phyloP scores from a whole-genome alignment of 2,888 invertebrate species.

The Thecocarcelia acutangulata region DNA sequence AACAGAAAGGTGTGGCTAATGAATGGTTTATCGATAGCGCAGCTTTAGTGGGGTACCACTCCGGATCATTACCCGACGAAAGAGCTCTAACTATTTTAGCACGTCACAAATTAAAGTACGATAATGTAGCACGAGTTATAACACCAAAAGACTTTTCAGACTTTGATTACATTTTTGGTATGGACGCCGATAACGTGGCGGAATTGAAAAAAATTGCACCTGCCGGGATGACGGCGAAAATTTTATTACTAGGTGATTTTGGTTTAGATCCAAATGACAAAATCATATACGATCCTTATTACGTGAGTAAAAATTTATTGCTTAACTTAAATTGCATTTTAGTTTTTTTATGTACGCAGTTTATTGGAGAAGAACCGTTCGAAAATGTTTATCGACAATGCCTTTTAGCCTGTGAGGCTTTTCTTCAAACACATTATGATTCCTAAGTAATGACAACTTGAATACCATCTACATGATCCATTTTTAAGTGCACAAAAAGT shows the following conservation, averaged over 20 bases:
- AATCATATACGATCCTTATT: constrained; percentile 67
- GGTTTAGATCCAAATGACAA: constrained; percentile 84
- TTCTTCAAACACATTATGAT: constrained; percentile 81
- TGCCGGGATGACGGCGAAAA: constrained; percentile 84
- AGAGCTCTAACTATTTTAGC: constrained; percentile 63
- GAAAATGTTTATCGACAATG: constrained; percentile 89
- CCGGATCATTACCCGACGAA: constrained; percentile 90
- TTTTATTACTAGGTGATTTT: constrained; percentile 90
- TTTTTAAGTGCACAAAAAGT: not conserved
- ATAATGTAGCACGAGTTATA: no score
- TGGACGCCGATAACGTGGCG: constrained; percentile 93
- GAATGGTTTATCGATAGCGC: constrained; percentile 95
- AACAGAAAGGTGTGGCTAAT: constrained; percentile 84
- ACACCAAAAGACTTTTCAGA: no score
- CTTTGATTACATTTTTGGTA: constrained; percentile 81
- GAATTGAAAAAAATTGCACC: constrained; percentile 83
- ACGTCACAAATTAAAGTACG: no score
- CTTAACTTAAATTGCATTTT: no score
- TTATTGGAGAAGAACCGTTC: constrained; percentile 83
- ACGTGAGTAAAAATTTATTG: constrained; percentile 82
- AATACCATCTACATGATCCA: no score
- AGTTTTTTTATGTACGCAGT: constrained; percentile 80
- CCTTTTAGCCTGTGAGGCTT: constrained; percentile 84
- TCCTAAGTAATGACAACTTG: no score
- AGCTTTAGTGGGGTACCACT: constrained; percentile 91